Percentiles rank a stretch among this genome's conserved stretches.
phyloP scores from a whole-genome alignment of 2,888 invertebrate genomes.

The Caenorhabditis sp. region DNA sequence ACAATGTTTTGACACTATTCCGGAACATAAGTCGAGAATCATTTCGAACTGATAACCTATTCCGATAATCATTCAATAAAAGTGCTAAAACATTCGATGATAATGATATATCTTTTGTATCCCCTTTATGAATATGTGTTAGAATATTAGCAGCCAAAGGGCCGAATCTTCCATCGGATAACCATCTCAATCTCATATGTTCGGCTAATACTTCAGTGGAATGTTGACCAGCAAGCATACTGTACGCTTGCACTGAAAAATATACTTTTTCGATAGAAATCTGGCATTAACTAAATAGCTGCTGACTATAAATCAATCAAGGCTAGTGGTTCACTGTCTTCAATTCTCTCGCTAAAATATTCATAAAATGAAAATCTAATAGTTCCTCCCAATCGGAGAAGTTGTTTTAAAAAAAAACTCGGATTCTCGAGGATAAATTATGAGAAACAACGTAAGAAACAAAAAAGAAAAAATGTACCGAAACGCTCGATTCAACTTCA shows the following conservation, averaged over 20 bases:
- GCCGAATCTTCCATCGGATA: conserved; percentile 50
- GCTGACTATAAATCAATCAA: too few species aligned
- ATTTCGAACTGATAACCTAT: conserved; percentile 48
- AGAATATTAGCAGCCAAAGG: conserved; percentile 55
- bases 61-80: conserved; percentile 55
- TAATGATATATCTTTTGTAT: conserved; percentile 45
- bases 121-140: conserved; percentile 48
- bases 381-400: too few species aligned
- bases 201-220: conserved; percentile 52
- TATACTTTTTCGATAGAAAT: too few species aligned
- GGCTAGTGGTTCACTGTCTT: too few species aligned
- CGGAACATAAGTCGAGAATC: conserved; percentile 51
- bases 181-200: conserved; percentile 51
- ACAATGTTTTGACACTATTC: conserved; percentile 51
- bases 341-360: too few species aligned
- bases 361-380: too few species aligned
- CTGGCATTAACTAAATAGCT: too few species aligned
- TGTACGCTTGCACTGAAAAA: conserved; percentile 55
- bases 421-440: too few species aligned
- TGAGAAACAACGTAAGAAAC: too few species aligned
- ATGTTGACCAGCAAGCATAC: conserved; percentile 47
- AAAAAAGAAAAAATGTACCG: too few species aligned
- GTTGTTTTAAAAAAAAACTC: too few species aligned
- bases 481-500: too few species aligned
- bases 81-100: conserved; percentile 51